Percentiles rank a stretch among this genome's conserved stretches.
These are phyloP conservation scores for Erpobdella octoculata DNA, from an alignment of 2,888 invertebrate species.

Conservation along the genomic window DNA sequence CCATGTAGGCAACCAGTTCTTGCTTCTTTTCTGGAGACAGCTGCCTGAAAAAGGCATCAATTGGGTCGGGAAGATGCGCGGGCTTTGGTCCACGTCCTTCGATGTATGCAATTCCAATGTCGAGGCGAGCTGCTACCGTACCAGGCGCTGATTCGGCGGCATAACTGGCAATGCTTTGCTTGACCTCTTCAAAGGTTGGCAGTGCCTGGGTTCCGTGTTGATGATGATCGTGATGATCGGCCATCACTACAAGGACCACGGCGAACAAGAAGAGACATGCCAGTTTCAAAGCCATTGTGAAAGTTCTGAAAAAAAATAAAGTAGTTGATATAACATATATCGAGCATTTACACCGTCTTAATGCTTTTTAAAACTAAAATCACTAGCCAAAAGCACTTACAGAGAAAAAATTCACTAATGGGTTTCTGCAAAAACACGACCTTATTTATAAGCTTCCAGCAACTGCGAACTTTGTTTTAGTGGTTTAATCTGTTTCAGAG, in stretches of 20 bases:
- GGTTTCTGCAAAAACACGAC: too few relatives aligned
- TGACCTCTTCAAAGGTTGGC: constrained; percentile 9
- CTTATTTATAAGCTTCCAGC: too few relatives aligned
- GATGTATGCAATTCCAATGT: constrained; percentile 5
- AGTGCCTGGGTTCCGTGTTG: not conserved
- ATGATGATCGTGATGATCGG: not conserved
- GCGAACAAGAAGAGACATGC: not conserved
- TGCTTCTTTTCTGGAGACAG: not conserved
- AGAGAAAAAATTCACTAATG: too few relatives aligned
- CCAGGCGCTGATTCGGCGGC: not conserved
- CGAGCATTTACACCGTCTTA: too few relatives aligned
- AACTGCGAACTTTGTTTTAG: too few relatives aligned
- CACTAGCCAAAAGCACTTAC: too few relatives aligned
- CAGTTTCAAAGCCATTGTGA: not conserved
- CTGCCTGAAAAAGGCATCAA: not conserved
- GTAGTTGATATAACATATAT: too few relatives aligned
- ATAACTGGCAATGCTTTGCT: not conserved
- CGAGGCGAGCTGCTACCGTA: not conserved
- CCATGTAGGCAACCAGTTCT: not conserved
- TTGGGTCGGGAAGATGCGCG: not conserved
- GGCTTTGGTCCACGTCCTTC: not conserved
- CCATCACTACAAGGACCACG: not conserved
- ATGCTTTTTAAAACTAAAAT: too few relatives aligned
- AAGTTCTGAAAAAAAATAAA: too few relatives aligned
- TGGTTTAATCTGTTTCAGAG: too few relatives aligned